Base-by-base conservation (phyloP, 2,888 invertebrate genomes). In the Spodoptera picta region DNA sequence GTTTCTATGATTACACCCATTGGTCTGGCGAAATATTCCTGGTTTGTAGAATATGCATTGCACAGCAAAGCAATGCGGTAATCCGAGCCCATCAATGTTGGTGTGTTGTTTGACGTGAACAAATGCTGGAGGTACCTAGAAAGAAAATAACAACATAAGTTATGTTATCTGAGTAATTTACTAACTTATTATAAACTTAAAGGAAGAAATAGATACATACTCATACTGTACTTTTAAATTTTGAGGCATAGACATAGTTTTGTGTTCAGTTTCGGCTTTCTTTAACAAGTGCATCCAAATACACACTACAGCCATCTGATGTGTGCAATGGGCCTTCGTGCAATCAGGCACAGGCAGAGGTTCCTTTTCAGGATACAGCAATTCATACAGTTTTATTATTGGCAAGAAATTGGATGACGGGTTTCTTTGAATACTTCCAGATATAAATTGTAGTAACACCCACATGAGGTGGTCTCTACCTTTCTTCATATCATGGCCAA, bases 391-490 rank as follows among this genome's bases (percentile, higher is more conserved):
- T 86, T 98, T 97, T 80, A 99, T 96, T 66, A 99, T 98, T 0
- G 98, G 98, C 69, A 98, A 92, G 84, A 98, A 98, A 87, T 98
- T 98, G 0, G 97, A 96, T 51, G 98, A 91, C 0, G 98, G 98
- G 92, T 99, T 99, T 79, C 98, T 97, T 88, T 98, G 98, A 82
- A 99, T 99, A 84, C 98, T 98, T 53, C 99, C 99, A 0, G 99
- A 99, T 80, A 99, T 98, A 84, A 99, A 99, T 92, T 99, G 99
- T 48, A 99, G 93, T 19, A 99, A 93, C 23, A 99, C 98, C 99
- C 99, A 99, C 99, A 99, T 99, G n/a, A 99, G 94, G 83, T 99
- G 99, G 91, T 99, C 99, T 52, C 99, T 95, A 0, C 99, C 99
- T 89, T 98, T 98, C 66, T 97, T 96, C 86, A 98, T 95, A 83